Conservation (phyloP, 2,888 invertebrate genomes). For the Nineta flava region DNA sequence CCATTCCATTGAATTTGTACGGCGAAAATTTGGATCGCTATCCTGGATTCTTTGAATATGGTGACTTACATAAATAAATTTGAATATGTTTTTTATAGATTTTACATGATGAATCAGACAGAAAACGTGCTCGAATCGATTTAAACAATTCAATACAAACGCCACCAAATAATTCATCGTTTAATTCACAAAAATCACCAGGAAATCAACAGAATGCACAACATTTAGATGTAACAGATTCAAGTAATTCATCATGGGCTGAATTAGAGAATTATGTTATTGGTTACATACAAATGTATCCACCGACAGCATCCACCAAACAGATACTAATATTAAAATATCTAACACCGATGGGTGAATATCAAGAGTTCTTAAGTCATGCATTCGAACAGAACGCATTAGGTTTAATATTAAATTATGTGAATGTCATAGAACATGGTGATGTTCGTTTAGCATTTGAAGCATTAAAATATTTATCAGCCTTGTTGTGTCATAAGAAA, state of each 20-base stretch:
- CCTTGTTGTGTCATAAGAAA: constrained; percentile 92
- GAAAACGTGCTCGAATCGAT: constrained; percentile 31
- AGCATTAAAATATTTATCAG: constrained; percentile 86
- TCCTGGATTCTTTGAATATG: background rate
- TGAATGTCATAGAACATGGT: constrained; percentile 72
- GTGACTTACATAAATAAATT: background rate
- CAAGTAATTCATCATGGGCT: constrained; percentile 81
- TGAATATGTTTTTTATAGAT: background rate
- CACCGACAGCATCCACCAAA: constrained; percentile 73
- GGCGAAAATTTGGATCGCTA: too few species aligned
- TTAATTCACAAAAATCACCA: constrained; percentile 2
- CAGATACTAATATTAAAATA: constrained; percentile 89
- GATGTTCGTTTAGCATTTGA: constrained; percentile 93
- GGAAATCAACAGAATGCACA: background rate
- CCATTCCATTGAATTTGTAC: too few species aligned
- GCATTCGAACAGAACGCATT: constrained; percentile 89
- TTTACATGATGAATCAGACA: constrained; percentile 16
- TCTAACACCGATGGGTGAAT: constrained; percentile 93
- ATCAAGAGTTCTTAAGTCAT: constrained; percentile 87
- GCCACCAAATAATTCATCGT: constrained; percentile 15
- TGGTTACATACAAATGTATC: constrained; percentile 78
- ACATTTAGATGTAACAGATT: constrained; percentile 30
- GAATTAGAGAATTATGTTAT: constrained; percentile 81
- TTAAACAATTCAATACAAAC: constrained; percentile 16
- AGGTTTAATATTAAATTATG: constrained; percentile 76